These are phyloP conservation scores for Phrynocephalus guinanensis DNA, from an alignment of 2,797 vertebrate genomes.

Conservation along the genomic window DNA sequence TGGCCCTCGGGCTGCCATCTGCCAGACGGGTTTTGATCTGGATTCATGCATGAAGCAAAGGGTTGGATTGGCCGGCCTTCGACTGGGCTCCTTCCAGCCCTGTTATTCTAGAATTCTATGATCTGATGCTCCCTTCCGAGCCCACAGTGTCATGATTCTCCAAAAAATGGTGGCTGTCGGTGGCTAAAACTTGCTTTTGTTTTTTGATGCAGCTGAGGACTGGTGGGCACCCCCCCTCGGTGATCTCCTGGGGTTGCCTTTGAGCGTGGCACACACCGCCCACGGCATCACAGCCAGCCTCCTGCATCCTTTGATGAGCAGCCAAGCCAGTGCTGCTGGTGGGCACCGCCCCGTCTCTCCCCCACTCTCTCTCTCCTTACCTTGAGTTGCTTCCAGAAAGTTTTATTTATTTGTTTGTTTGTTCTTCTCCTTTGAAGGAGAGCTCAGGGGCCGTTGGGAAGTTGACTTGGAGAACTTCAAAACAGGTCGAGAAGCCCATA, in stretches of 20 bases:
- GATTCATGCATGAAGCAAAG: too few species aligned
- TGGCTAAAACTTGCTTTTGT: background rate
- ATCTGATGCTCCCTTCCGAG: too few species aligned
- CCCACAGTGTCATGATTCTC: too few species aligned
- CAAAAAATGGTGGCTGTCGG: background rate
- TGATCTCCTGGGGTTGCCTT: background rate
- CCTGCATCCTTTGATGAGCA: background rate
- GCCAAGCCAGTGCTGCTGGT: background rate
- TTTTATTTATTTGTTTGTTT: background rate
- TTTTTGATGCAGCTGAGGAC: background rate
- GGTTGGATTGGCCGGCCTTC: too few species aligned
- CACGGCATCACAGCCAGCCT: too few species aligned
- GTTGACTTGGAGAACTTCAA: background rate
- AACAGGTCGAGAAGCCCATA: background rate
- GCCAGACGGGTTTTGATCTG: too few species aligned
- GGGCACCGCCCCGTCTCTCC: background rate
- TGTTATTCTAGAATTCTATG: too few species aligned
- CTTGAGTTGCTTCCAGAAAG: background rate
- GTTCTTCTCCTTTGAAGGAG: background rate
- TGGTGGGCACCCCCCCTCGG: background rate
- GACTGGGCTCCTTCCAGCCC: too few species aligned
- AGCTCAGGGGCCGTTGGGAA: background rate
- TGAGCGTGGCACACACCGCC: too few species aligned
- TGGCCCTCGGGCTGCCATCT: too few species aligned
- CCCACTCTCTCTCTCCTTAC: too few species aligned